phyloP scores from a whole-genome alignment of 2,113 vertebrate species.

The Heliornis fulica region DNA sequence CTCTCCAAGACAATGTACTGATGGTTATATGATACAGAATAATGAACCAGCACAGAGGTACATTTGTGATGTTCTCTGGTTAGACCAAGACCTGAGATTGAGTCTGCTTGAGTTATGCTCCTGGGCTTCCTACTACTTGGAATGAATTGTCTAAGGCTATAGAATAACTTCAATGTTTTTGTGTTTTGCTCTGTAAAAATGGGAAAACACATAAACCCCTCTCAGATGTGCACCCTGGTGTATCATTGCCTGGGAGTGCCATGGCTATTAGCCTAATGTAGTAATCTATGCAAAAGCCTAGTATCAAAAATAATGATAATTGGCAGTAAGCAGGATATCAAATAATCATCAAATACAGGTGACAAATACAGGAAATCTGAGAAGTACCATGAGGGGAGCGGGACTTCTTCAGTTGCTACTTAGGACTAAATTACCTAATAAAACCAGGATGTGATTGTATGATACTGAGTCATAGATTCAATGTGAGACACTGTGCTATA shows the following conservation, averaged over 20 bases:
- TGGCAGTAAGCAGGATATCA: not conserved
- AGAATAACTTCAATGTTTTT: not conserved
- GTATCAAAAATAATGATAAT: not conserved
- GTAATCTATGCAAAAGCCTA: not conserved
- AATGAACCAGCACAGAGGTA: not conserved
- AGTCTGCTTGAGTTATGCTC: not conserved
- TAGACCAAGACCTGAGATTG: not conserved
- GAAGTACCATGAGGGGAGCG: not conserved
- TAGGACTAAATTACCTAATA: constrained; percentile 46
- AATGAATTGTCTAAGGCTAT: not conserved
- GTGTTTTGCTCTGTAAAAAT: not conserved
- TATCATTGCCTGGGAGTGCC: not conserved
- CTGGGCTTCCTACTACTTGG: not conserved
- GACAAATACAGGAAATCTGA: constrained; percentile 42
- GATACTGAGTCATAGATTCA: constrained; percentile 37
- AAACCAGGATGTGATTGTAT: constrained; percentile 52
- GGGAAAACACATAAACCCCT: not conserved
- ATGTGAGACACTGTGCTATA: not conserved
- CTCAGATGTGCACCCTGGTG: not conserved
- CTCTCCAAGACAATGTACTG: not conserved
- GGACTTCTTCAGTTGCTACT: constrained; percentile 37
- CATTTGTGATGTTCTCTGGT: not conserved
- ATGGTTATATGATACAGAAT: not conserved
- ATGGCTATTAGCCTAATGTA: fast-evolving
- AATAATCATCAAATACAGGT: constrained; percentile 33